Evolutionary conservation across 2,113 vertebrate species (phyloP).

Genomic region (Isurus oxyrinchus): DNA sequence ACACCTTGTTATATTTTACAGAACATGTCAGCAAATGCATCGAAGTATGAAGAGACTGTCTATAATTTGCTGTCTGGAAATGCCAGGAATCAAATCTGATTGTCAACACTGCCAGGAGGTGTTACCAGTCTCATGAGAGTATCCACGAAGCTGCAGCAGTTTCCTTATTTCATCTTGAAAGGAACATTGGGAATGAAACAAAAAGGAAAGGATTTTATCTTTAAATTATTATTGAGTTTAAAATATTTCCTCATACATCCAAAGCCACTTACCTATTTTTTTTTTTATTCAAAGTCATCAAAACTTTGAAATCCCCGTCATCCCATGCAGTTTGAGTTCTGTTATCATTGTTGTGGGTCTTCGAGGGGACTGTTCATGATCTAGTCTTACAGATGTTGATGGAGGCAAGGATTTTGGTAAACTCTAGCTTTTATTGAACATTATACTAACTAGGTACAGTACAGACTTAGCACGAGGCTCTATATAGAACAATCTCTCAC

Average conservation of each 20-base stretch:
- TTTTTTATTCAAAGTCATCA: not conserved
- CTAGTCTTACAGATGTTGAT: too few relatives aligned
- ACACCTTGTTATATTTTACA: constrained; percentile 30
- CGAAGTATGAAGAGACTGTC: constrained; percentile 34
- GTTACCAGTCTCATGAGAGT: constrained; percentile 10
- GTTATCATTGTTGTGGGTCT: too few relatives aligned
- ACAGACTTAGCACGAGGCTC: too few relatives aligned
- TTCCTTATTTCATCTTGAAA: not conserved
- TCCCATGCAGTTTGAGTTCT: not conserved
- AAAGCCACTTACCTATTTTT: not conserved
- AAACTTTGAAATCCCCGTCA: not conserved
- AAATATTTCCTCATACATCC: not conserved
- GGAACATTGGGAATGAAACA: not conserved
- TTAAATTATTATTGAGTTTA: not conserved
- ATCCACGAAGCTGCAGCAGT: not conserved
- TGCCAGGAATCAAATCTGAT: constrained; percentile 14
- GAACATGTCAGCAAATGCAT: constrained; percentile 30
- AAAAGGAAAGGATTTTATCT: not conserved
- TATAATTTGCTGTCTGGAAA: constrained; percentile 34
- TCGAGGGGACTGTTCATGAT: too few relatives aligned
- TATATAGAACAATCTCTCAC: too few relatives aligned
- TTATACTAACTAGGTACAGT: too few relatives aligned
- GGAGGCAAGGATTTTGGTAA: too few relatives aligned
- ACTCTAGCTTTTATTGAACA: too few relatives aligned
- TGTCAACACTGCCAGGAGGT: constrained; percentile 13